A percentile compares a stretch with the other conserved stretches of the same genome.
Conservation (phyloP, 2,888 invertebrate genomes). For the Agriotes lineatus region DNA sequence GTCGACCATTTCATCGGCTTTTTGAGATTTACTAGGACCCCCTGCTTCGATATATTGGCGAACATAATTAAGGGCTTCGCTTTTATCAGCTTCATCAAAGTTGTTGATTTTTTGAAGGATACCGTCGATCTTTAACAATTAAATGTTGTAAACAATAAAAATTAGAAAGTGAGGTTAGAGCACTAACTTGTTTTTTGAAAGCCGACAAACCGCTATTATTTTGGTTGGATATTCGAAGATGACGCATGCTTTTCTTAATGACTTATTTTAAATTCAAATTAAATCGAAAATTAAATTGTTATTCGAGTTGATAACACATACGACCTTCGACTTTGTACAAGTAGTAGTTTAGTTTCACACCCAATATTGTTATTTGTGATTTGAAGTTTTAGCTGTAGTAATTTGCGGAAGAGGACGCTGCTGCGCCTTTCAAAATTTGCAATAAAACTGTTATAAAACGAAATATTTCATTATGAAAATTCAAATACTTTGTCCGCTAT, state of each 20-base stretch:
- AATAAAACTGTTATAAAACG: too few species aligned
- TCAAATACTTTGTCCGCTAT: too few species aligned
- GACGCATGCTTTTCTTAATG: conserved; percentile 39
- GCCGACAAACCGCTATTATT: conserved; percentile 40
- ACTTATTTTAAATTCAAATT: neutral
- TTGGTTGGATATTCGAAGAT: conserved; percentile 39
- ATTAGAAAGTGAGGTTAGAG: conserved; percentile 5
- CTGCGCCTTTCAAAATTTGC: too few species aligned
- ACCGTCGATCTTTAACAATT: conserved; percentile 43
- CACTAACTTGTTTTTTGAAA: conserved; percentile 45
- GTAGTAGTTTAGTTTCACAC: too few species aligned
- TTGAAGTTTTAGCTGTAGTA: conserved; percentile 4
- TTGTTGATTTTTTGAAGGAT: conserved; percentile 47
- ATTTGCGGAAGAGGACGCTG: too few species aligned
- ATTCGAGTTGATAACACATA: neutral
- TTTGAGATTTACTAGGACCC: neutral
- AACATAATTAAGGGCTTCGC: conserved; percentile 49
- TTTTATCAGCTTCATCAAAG: conserved; percentile 47
- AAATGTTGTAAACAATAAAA: neutral
- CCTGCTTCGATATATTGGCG: neutral
- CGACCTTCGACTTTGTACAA: neutral
- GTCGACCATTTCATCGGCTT: neutral
- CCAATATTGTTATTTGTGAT: neutral
- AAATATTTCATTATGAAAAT: too few species aligned
- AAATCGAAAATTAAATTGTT: neutral